Evolutionary conservation across 2,113 vertebrate genomes (phyloP), one percentile per base, ranked within the genome.

Genomic region (Ameiurus melas): DNA sequence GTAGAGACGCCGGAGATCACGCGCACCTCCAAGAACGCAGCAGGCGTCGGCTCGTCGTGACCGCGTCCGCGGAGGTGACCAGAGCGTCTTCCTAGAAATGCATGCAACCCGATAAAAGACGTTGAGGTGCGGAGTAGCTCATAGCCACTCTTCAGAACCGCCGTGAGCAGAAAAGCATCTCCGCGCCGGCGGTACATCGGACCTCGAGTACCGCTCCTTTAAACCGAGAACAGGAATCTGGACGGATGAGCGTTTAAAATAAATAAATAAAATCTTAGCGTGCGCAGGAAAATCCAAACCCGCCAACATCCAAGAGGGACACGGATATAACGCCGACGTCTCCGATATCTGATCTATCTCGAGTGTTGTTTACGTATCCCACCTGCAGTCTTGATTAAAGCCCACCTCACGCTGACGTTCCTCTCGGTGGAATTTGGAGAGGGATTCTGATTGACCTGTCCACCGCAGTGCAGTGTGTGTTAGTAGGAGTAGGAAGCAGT

Each of bases 1-100:
- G 68, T 86, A 64, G 36, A 62, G 70, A 36, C 81, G 55, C 64
- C 36, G 60, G 64, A 86, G 58, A 58, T 51, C 58, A 20, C 73
- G 51, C 4, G 36, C 39, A 68, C 25, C 6, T 51, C 16, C 39
- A 4, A 22, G 6, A 86, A 86, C 5, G 25, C 71, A 30, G 60
- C 12, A 25, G 47, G 43, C 57, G 66, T 39, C 51, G 53, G 1
- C 4, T n/a, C n/a, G n/a, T 14, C 16, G 66, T 16, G 9, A 22
- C 83, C n/a, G 39, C 62, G 30, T 16, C 25, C 12, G n/a, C n/a
- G n/a, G n/a, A n/a, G n/a, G n/a, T n/a, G n/a, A n/a, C n/a, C n/a
- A n/a, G n/a, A n/a, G n/a, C n/a, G 5, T 30, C 19, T 20, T 58
- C 57, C 0, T 58, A 58, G 17, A 58, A 47, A 20, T 6, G 17